Evolutionary conservation across 2,113 vertebrate species (phyloP), one percentile per base, ranked within the genome.

Genomic region (Nannobrachium achirus): DNA sequence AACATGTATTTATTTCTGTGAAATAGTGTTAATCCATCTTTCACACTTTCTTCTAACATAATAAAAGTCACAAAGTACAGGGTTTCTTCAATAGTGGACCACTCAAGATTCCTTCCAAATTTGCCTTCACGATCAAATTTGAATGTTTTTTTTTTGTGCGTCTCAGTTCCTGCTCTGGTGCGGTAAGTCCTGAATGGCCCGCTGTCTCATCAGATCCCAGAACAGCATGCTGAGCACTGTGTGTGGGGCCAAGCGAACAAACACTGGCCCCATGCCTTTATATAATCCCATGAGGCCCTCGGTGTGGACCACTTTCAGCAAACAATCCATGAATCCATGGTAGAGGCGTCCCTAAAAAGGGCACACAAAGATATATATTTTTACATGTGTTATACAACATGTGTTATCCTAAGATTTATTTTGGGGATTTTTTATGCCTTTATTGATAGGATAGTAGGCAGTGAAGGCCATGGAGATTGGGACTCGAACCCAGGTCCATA

Each of bases 191-290:
- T 60, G 76, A 7, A 71, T 1, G 0, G 89, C 85, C 66, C 93
- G 81, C 51, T 95, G 94, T 75, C 96, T 92, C 78, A 99, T 90
- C 72, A 97, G 87, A 1, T 98, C 97, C 97, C 97, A 99, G 62
- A 99, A 95, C 63, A 99, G 91, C 92, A 99, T 95, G 90, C 97
- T 98, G 83, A 99, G 95, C 42, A 95, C 86, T 0, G 96, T 98
- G 91, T 99, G 97, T 0, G 97, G 97, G 4, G 96, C 96, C 65
- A 98, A 88, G 68, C 97, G 95, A 64, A 98, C 71, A 80, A 97
- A 99, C 63, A 94, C 94, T 0, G 95, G 96, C 0, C 94, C 95
- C 53, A 99, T 94, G 2, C 97, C 97, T 86, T 99, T 99, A 83
- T 98, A 98, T 48, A 99, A 87, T 0, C 94, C 97, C 76, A 93